Percentiles rank a stretch among this genome's conserved stretches.
These are phyloP conservation scores for Hipposideros armiger DNA, from an alignment of 2,113 vertebrate genomes.

Conservation along the genomic window DNA sequence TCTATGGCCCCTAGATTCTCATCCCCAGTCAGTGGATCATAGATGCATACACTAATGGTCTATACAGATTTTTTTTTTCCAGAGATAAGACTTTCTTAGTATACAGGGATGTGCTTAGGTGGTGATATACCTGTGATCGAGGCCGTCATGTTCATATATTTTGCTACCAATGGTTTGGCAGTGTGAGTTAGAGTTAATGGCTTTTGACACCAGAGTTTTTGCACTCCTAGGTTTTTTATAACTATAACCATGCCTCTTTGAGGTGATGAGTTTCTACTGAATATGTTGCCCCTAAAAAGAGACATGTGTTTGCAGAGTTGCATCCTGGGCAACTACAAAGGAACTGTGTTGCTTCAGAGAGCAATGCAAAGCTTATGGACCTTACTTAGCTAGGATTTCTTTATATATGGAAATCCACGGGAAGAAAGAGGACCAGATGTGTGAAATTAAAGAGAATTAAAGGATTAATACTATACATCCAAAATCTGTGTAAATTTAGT, in stretches of 20 bases:
- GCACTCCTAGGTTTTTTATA: background rate
- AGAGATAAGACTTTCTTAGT: background rate
- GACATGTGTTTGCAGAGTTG: slow-evolving; percentile 16
- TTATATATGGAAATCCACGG: background rate
- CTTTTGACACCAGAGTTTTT: slow-evolving; percentile 18
- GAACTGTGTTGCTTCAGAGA: slow-evolving; percentile 13
- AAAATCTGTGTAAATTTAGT: slow-evolving; percentile 51
- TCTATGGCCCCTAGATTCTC: background rate
- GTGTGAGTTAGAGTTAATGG: background rate
- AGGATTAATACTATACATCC: slow-evolving; percentile 43
- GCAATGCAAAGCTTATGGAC: background rate
- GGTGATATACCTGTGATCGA: background rate
- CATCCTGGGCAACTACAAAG: background rate
- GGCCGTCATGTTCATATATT: background rate
- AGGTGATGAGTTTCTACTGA: background rate
- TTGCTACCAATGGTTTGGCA: background rate
- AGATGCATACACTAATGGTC: background rate
- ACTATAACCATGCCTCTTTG: background rate
- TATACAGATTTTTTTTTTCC: background rate
- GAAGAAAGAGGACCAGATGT: slow-evolving; percentile 24
- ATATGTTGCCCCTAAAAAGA: background rate
- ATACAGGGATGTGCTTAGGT: background rate
- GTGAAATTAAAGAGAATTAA: slow-evolving; percentile 55
- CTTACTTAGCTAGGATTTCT: slow-evolving; percentile 1
- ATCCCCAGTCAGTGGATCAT: background rate